These are phyloP conservation scores for Myotis myotis DNA, from an alignment of 2,797 vertebrate genomes.

Conservation along the genomic window DNA sequence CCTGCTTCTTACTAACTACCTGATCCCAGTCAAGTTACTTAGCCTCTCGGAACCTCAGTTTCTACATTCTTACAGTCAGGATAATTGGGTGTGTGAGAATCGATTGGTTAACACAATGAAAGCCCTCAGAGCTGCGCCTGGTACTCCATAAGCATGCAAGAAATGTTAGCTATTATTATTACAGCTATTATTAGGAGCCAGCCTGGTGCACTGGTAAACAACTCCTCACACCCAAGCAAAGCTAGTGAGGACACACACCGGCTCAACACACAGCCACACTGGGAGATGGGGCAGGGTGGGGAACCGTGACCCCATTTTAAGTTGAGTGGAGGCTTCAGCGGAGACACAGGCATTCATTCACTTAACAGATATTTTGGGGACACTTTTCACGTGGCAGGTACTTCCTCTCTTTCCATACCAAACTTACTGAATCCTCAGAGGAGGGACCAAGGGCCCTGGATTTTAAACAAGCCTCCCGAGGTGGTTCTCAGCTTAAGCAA, in stretches of 20 bases:
- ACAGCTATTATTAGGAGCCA: slow-evolving; percentile 55
- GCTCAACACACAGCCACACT: not conserved
- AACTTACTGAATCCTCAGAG: not conserved
- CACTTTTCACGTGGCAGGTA: not conserved
- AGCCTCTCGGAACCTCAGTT: not conserved
- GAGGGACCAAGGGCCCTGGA: not conserved
- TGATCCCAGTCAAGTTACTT: slow-evolving; percentile 7
- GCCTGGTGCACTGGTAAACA: slow-evolving; percentile 42
- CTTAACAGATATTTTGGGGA: not conserved
- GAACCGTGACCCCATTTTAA: slow-evolving; percentile 26
- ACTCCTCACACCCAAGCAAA: slow-evolving; percentile 1
- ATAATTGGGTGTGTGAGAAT: slow-evolving; percentile 49
- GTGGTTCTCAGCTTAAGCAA: not conserved
- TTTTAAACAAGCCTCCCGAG: slow-evolving; percentile 18
- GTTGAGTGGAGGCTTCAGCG: not conserved
- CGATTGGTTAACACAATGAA: slow-evolving; percentile 45
- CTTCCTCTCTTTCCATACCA: not conserved
- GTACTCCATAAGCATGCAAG: slow-evolving; percentile 25
- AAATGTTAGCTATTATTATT: slow-evolving; percentile 70
- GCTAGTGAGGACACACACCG: not conserved
- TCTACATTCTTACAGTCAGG: slow-evolving; percentile 45
- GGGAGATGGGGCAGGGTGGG: not conserved
- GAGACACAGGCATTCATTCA: not conserved
- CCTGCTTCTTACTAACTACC: slow-evolving; percentile 16
- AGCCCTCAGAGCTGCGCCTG: slow-evolving; percentile 37